phyloP scores from a whole-genome alignment of 2,888 invertebrate genomes.

The Troilus luridus region DNA sequence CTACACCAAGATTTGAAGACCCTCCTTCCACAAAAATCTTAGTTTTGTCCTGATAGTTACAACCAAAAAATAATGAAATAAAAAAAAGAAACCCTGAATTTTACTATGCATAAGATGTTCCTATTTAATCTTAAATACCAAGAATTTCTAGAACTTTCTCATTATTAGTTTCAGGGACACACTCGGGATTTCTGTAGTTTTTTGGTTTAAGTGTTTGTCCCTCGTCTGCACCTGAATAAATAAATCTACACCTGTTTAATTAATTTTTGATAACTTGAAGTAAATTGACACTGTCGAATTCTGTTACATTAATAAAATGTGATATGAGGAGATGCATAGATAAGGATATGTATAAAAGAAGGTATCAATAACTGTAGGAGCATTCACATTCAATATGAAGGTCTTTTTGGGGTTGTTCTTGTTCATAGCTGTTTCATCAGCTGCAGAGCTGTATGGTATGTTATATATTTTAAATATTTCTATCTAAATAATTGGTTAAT shows the following conservation, averaged over 20 bases:
- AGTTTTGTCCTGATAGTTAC: too few species aligned
- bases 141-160: too few species aligned
- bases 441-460: not conserved
- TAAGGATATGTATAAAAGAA: not conserved
- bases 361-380: not conserved
- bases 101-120: too few species aligned
- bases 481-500: too few species aligned
- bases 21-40: too few species aligned
- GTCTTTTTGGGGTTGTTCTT: not conserved
- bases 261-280: not conserved
- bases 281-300: not conserved
- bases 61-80: too few species aligned
- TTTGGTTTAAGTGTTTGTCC: not conserved
- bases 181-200: too few species aligned
- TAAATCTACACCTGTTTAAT: not conserved
- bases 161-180: too few species aligned
- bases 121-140: too few species aligned
- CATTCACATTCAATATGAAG: not conserved
- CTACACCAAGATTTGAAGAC: too few species aligned
- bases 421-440: not conserved
- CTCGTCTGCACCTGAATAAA: not conserved
- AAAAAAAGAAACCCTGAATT: too few species aligned
- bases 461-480: not conserved
- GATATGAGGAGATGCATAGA: not conserved
- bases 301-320: not conserved